Conservation (phyloP, 1,140 invertebrate genomes). For the Drosophila arawakana region DNA sequence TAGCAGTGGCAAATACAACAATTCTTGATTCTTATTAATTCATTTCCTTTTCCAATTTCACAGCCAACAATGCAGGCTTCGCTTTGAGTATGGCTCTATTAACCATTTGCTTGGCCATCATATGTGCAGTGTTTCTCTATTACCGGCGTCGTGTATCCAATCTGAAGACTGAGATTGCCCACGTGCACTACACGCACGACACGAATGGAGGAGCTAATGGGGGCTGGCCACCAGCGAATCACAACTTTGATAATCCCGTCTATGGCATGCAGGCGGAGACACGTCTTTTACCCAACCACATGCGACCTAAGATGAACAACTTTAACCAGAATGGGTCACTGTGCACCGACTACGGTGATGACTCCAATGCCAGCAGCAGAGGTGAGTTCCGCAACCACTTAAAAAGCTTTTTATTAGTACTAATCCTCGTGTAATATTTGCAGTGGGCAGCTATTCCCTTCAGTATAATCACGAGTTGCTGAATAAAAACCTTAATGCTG, state of each 20-base stretch:
- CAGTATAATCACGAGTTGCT: slow-evolving; percentile 87
- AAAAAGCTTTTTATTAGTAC: not conserved
- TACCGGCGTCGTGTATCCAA: slow-evolving; percentile 91
- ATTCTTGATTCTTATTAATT: not conserved
- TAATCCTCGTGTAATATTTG: slow-evolving; percentile 18
- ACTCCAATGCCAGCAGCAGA: slow-evolving; percentile 79
- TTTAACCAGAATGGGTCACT: slow-evolving; percentile 60
- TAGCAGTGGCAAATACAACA: not conserved
- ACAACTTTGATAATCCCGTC: slow-evolving; percentile 97
- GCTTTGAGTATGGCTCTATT: slow-evolving; percentile 88
- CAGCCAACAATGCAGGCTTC: slow-evolving; percentile 86
- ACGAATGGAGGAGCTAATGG: slow-evolving; percentile 84
- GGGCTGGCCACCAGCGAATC: slow-evolving; percentile 88
- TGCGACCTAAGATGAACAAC: slow-evolving; percentile 86
- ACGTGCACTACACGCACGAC: slow-evolving; percentile 95
- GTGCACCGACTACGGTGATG: slow-evolving; percentile 63
- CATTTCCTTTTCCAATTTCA: slow-evolving; percentile 1
- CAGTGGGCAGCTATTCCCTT: slow-evolving; percentile 85
- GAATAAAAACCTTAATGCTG: slow-evolving; percentile 92
- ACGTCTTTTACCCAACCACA: slow-evolving; percentile 87
- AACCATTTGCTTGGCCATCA: slow-evolving; percentile 88
- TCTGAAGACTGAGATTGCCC: slow-evolving; percentile 93
- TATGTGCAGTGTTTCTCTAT: slow-evolving; percentile 89
- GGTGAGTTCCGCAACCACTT: slow-evolving; percentile 40
- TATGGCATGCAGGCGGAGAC: slow-evolving; percentile 90